These are phyloP conservation scores for Cyrtodaria siliqua DNA, from an alignment of 2,888 invertebrate species.

Conservation along the genomic window DNA sequence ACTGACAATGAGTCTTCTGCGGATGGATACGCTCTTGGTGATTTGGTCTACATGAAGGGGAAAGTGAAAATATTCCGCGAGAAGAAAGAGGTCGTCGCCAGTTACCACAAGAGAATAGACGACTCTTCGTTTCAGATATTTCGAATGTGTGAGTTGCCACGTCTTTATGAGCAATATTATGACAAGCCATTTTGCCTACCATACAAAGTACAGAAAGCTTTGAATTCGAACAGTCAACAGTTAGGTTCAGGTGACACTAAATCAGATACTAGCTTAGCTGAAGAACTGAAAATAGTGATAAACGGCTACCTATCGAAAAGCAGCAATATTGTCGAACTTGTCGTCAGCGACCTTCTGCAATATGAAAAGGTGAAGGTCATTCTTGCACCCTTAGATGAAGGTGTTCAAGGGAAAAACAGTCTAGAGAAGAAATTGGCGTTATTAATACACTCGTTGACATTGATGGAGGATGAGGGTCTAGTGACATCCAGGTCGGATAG, in stretches of 20 bases:
- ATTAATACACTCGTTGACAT: constrained; percentile 42
- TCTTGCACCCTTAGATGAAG: constrained; percentile 16
- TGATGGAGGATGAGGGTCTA: constrained; percentile 63
- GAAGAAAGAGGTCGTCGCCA: constrained; percentile 72
- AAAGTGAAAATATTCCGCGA: constrained; percentile 74
- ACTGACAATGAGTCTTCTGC: constrained; percentile 9
- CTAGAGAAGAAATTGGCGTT: constrained; percentile 26
- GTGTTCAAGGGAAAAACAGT: not conserved
- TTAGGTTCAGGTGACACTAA: not conserved
- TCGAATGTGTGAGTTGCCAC: constrained; percentile 71
- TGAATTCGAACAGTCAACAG: not conserved
- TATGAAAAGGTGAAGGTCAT: constrained; percentile 35
- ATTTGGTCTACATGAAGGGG: constrained; percentile 75
- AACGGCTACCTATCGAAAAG: constrained; percentile 16
- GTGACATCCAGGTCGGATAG: constrained; percentile 41
- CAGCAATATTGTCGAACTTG: constrained; percentile 14
- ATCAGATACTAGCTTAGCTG: constrained; percentile 9
- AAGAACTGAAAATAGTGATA: constrained; percentile 33
- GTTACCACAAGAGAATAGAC: constrained; percentile 63
- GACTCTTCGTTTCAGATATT: constrained; percentile 69
- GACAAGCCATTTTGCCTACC: constrained; percentile 73
- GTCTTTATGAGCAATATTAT: constrained; percentile 69
- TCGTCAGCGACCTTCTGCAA: constrained; percentile 23
- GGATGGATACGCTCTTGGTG: constrained; percentile 71
- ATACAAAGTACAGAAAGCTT: constrained; percentile 56